phyloP scores from a whole-genome alignment of 2,797 vertebrate genomes.

The Sylvilagus floridanus region DNA sequence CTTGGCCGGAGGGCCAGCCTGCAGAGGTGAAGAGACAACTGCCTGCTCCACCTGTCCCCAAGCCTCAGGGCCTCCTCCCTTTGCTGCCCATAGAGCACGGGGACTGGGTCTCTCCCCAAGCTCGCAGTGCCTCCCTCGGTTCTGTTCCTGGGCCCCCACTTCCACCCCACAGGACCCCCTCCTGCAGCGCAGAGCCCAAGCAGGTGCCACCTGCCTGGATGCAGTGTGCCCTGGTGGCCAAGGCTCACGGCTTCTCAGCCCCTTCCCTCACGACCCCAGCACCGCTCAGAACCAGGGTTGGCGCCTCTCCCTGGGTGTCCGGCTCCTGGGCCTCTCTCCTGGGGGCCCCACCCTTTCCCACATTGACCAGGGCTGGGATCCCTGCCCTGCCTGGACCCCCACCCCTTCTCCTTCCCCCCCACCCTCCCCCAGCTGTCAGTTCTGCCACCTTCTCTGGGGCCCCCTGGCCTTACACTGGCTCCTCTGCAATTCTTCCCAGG shows the following conservation, averaged over 20 bases:
- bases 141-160: fast-evolving
- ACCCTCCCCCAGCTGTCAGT: no score
- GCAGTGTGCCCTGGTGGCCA: not conserved
- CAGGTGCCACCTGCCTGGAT: not conserved
- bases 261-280: no score
- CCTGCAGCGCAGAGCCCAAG: not conserved
- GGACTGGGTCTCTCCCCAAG: not conserved
- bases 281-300: not conserved
- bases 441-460: not conserved
- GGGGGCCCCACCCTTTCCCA: not conserved
- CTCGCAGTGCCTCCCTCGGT: not conserved
- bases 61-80: not conserved
- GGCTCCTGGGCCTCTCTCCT: no score
- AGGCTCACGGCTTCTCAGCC: no score
- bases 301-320: no score
- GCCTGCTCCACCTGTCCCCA: no score
- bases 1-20: not conserved
- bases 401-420: not conserved
- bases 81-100: not conserved
- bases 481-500: not conserved
- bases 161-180: not conserved
- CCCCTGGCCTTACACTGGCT: not conserved
- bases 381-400: not conserved
- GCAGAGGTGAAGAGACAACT: not conserved
- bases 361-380: not conserved